Conservation (phyloP, 1,140 invertebrate genomes). For the Galleria mellonella region DNA sequence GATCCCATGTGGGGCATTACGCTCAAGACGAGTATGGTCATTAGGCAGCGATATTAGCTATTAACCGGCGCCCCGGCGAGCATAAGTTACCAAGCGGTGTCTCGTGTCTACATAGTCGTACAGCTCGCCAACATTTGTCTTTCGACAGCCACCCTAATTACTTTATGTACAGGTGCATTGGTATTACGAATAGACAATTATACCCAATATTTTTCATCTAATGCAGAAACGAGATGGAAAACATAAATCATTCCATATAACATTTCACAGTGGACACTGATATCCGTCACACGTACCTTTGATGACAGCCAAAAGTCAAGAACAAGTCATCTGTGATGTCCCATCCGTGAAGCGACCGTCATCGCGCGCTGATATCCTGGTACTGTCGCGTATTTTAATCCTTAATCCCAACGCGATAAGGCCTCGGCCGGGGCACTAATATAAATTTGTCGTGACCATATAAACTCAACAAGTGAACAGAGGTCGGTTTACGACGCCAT, state of each 20-base stretch:
- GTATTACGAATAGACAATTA: neutral
- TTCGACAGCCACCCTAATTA: neutral
- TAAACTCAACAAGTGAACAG: slow-evolving; percentile 67
- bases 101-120: neutral
- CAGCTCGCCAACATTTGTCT: slow-evolving; percentile 4
- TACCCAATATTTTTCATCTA: neutral
- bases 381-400: no score
- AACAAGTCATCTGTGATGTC: no score
- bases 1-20: slow-evolving; percentile 63
- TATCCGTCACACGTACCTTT: no score
- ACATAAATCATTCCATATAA: neutral
- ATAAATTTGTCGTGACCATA: slow-evolving; percentile 15
- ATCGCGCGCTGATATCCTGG: no score
- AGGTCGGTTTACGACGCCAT: slow-evolving; percentile 57
- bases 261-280: neutral
- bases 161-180: neutral
- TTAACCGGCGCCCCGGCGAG: slow-evolving; percentile 53
- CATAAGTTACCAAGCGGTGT: slow-evolving; percentile 31
- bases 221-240: no score
- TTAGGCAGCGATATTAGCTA: slow-evolving; percentile 68
- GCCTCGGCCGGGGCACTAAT: neutral
- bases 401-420: neutral
- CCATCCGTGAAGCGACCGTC: no score
- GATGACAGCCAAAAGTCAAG: no score
- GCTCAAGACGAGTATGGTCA: slow-evolving; percentile 60